Evolutionary conservation across 1,140 invertebrate species (phyloP), one percentile per base, ranked within the genome.

Genomic region (Ips nitidus): DNA sequence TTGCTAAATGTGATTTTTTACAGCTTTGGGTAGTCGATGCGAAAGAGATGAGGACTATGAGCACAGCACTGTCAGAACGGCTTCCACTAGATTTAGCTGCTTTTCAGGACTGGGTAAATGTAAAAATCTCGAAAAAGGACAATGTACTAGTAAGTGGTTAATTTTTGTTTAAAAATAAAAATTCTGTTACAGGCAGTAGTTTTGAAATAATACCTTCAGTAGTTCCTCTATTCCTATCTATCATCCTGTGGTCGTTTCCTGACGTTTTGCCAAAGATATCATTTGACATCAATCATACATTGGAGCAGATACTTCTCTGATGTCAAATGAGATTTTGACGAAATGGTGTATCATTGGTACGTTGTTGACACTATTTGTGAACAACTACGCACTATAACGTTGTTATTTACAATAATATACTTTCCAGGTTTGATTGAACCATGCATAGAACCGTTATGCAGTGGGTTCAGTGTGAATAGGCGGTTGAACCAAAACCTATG

Each of bases 381-480:
- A 5, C n/a, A 4, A 5, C n/a, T n/a, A 47, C 45, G 1, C 45
- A 47, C 4, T 1, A 5, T 22, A 22, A 22, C 22, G 22, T 22
- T 22, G 22, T 22, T 22, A 22, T 22, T 22, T 22, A 22, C 22
- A 22, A 22, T 22, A 22, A 22, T 22, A 22, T 22, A 22, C 22
- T 50, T 50, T 50, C 45, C 22, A 50, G 45, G 3, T 50, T 22
- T 2, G 7, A 1, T 22, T 56, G 53, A 1, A 56, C 53, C 53
- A 56, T 37, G n/a, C 53, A n/a, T 56, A 36, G 38, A 56, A 56
- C 38, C 53, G n/a, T 56, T 38, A 56, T 56, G 53, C 7, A 39
- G 39, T 56, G 53, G 53, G 39, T 56, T 38, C 38, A 50, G 45
- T 50, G 45, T 22, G 22, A 56, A 56, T 2, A 38, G 7, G n/a